phyloP scores from a whole-genome alignment of 2,888 invertebrate species.

The Sycophila texana region DNA sequence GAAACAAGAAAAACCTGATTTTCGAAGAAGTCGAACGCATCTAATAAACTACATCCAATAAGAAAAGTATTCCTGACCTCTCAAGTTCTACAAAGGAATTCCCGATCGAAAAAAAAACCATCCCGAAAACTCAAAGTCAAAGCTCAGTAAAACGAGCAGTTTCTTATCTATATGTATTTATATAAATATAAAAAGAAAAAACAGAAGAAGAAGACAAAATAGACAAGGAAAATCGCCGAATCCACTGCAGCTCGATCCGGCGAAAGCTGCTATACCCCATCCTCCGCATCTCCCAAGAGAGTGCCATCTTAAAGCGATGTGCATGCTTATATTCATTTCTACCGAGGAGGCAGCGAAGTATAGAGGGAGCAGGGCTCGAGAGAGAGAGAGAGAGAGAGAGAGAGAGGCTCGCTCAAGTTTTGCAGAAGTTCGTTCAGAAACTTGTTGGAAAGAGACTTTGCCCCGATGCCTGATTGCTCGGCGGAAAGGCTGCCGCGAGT shows the following conservation, averaged over 20 bases:
- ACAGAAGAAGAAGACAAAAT: background rate
- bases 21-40: too few relatives aligned
- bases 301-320: constrained; percentile 43
- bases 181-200: too few relatives aligned
- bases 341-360: background rate
- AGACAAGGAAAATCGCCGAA: background rate
- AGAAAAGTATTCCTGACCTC: too few relatives aligned
- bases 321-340: constrained; percentile 54
- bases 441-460: constrained; percentile 55
- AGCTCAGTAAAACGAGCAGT: background rate
- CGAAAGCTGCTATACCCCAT: background rate
- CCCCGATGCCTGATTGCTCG: constrained; percentile 53
- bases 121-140: background rate
- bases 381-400: too few relatives aligned
- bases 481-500: constrained; percentile 9
- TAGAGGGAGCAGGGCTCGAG: background rate
- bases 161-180: too few relatives aligned
- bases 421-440: constrained; percentile 52
- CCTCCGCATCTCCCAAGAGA: background rate
- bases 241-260: background rate
- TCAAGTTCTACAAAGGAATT: background rate
- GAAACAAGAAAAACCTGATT: too few relatives aligned
- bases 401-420: constrained; percentile 31
- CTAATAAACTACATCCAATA: too few relatives aligned
- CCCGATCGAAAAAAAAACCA: background rate